Evolutionary conservation across 1,140 invertebrate genomes (phyloP).

Genomic region (Calosoma granatense): DNA sequence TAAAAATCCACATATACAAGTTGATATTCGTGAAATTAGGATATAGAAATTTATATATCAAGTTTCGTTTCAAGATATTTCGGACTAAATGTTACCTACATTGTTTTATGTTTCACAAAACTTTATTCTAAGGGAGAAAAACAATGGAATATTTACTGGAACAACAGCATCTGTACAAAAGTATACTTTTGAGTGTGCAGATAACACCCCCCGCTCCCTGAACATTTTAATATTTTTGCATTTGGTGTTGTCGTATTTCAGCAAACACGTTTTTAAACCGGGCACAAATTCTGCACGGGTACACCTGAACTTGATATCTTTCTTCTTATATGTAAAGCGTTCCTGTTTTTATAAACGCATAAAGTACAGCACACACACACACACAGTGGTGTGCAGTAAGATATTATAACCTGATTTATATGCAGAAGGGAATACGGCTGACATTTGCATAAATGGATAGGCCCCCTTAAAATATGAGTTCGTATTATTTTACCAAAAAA

Average conservation of each 20-base stretch:
- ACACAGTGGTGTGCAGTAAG: background rate
- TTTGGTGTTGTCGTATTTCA: background rate
- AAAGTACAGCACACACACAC: too few species aligned
- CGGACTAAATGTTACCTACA: too few species aligned
- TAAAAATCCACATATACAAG: too few species aligned
- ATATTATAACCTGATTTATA: slow-evolving; percentile 3
- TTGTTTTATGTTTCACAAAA: too few species aligned
- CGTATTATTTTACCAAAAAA: background rate
- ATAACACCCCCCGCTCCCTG: too few species aligned
- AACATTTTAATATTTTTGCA: background rate
- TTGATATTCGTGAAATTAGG: too few species aligned
- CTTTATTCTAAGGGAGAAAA: too few species aligned
- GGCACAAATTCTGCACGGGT: background rate
- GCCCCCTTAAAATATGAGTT: background rate
- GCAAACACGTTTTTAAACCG: background rate
- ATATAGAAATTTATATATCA: too few species aligned
- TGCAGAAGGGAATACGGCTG: background rate
- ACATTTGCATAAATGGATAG: slow-evolving; percentile 4
- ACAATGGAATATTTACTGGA: too few species aligned
- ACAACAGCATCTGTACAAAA: too few species aligned
- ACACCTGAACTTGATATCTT: background rate
- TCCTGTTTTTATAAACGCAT: background rate
- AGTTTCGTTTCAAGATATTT: too few species aligned
- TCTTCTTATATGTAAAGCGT: background rate
- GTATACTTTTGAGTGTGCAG: too few species aligned